Base-by-base conservation (phyloP, 1,140 invertebrate species). In the Triops cancriformis region DNA sequence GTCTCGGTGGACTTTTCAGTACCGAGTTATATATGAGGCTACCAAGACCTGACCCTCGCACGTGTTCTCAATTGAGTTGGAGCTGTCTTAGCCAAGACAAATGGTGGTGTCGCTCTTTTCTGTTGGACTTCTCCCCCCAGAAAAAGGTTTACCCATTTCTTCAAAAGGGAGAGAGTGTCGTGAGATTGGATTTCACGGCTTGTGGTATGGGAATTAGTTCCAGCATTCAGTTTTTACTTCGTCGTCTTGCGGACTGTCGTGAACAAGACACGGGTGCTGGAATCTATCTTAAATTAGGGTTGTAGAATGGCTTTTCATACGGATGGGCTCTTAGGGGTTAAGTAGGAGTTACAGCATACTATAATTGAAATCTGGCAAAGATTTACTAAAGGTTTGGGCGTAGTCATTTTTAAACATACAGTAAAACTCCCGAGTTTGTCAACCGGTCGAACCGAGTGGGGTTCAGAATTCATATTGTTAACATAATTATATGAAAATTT, bases 51-150 rank as follows among this genome's bases (percentile, higher is more conserved):
- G 51, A 64, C 51, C 51, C 51, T 64, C 51, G 51, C 51, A 64
- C 51, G 51, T 64, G 51, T 64, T 64, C 51, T 18, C 51, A 64
- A 64, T 64, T 64, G 51, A 64, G 51, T 64, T 64, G 51, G 18
- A 64, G 51, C 51, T 64, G 51, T 64, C 51, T 64, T 64, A 64
- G 51, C 51, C n/a, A 64, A 64, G 51, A 64, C 51, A 64, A 64
- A 64, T 64, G 51, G 23, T 64, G 51, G 51, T 64, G 18, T 23
- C 51, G 51, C 51, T 14, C 10, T 23, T 64, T 64, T 64, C 18
- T 64, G 51, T 23, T n/a, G 18, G 51, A 64, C 51, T 64, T 64
- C 23, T 23, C 51, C 51, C 51, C 45, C n/a, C 51, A 18, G 31
- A 37, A 37, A 64, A n/a, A 64, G 5, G 14, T 64, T 64, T 64